Conservation (phyloP, 1,140 invertebrate species). For the Halictus rubicundus region DNA sequence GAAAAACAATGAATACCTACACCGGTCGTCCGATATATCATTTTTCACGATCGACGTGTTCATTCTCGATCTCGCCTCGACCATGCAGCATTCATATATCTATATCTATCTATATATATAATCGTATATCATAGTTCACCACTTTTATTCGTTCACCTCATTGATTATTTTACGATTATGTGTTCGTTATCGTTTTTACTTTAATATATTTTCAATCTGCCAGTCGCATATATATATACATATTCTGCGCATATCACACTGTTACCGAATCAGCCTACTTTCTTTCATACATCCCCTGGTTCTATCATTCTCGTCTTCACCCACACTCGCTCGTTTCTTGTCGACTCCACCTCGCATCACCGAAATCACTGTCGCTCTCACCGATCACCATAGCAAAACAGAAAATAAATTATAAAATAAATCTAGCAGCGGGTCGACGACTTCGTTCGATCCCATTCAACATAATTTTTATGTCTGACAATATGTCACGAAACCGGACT, state of each 20-base stretch:
- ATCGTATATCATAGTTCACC: neutral
- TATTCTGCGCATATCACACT: slow-evolving; percentile 6
- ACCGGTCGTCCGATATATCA: neutral
- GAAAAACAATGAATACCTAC: no score
- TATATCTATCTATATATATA: neutral
- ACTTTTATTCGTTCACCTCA: neutral
- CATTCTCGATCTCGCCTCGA: slow-evolving; percentile 48
- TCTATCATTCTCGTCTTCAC: neutral
- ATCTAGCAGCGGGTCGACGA: slow-evolving; percentile 35
- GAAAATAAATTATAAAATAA: no score
- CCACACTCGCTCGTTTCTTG: neutral
- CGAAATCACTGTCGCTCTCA: slow-evolving; percentile 12
- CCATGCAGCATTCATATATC: neutral
- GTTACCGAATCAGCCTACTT: neutral
- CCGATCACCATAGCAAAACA: neutral
- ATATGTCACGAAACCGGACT: no score
- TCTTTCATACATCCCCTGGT: neutral
- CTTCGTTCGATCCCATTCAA: neutral
- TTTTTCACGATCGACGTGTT: neutral
- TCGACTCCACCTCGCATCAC: slow-evolving; percentile 3
- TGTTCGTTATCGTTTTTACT: neutral
- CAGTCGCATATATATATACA: neutral
- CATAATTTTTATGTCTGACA: neutral
- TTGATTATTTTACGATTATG: no score
- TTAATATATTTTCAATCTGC: neutral